Conservation (phyloP, 2,113 vertebrate species). For the Puma concolor region DNA sequence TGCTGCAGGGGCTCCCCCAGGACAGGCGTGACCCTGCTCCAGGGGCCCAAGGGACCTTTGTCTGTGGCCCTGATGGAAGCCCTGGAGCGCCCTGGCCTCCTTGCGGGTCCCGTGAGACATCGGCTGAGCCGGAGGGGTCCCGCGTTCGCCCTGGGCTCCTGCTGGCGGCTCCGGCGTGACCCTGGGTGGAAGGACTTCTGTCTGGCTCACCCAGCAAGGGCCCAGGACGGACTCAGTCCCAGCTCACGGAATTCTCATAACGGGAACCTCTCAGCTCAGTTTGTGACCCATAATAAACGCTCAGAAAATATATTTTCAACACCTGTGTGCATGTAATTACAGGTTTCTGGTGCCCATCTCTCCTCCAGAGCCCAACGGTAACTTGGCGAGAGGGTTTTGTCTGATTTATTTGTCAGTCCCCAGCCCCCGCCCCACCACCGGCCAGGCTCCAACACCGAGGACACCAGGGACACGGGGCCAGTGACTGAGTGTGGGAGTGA, state of each 20-base stretch:
- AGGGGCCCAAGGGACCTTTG: not conserved
- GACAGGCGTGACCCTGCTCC: not conserved
- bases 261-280: not conserved
- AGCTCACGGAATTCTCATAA: not conserved
- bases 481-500: accelerated
- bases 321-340: accelerated
- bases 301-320: not conserved
- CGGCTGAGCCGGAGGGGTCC: accelerated
- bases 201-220: not conserved
- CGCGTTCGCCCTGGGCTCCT: accelerated
- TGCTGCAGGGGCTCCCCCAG: accelerated
- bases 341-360: accelerated
- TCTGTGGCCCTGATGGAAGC: not conserved
- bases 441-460: not conserved
- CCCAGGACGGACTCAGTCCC: not conserved
- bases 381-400: not conserved
- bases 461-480: accelerated
- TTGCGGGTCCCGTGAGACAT: accelerated
- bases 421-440: not conserved
- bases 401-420: not conserved
- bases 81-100: not conserved
- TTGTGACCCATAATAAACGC: accelerated
- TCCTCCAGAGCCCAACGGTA: not conserved
- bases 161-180: not conserved
- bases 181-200: accelerated